Conservation (phyloP, 2,113 vertebrate genomes). For the Pseudorasbora parva region DNA sequence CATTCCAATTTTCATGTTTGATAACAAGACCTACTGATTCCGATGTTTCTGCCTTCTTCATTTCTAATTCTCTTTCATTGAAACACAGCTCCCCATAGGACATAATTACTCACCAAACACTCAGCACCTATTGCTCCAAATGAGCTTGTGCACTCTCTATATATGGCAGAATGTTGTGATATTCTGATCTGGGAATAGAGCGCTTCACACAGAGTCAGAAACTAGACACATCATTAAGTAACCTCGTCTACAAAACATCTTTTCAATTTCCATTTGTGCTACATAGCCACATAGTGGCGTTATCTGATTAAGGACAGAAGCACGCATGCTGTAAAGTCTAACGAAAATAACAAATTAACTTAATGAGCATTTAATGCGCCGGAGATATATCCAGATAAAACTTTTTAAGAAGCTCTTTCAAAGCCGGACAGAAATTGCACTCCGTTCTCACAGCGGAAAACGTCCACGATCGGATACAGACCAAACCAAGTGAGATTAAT, state of each 20-base stretch:
- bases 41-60: slow-evolving; percentile 48
- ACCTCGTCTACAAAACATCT: slow-evolving; percentile 24
- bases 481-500: slow-evolving; percentile 55
- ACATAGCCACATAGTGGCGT: background rate
- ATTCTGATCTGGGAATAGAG: slow-evolving; percentile 32
- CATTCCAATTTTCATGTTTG: background rate
- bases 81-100: slow-evolving; percentile 63
- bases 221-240: slow-evolving; percentile 49
- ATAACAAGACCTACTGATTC: slow-evolving; percentile 43
- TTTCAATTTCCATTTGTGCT: slow-evolving; percentile 20
- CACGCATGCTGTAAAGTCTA: background rate
- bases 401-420: slow-evolving; percentile 15
- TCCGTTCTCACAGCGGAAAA: slow-evolving; percentile 17
- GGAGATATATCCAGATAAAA: slow-evolving; percentile 11
- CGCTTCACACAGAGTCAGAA: slow-evolving; percentile 19
- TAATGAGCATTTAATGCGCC: background rate
- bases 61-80: slow-evolving; percentile 66
- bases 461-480: slow-evolving; percentile 36
- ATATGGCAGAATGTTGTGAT: slow-evolving; percentile 41
- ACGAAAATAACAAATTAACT: background rate
- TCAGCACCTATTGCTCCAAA: slow-evolving; percentile 54
- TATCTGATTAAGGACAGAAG: slow-evolving; percentile 47
- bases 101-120: slow-evolving; percentile 65
- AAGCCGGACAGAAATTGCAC: slow-evolving; percentile 43
- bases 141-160: slow-evolving; percentile 42